A percentile compares a stretch with the other conserved stretches of the same genome.
Conservation (phyloP, 2,888 invertebrate genomes). For the Spodoptera littoralis region DNA sequence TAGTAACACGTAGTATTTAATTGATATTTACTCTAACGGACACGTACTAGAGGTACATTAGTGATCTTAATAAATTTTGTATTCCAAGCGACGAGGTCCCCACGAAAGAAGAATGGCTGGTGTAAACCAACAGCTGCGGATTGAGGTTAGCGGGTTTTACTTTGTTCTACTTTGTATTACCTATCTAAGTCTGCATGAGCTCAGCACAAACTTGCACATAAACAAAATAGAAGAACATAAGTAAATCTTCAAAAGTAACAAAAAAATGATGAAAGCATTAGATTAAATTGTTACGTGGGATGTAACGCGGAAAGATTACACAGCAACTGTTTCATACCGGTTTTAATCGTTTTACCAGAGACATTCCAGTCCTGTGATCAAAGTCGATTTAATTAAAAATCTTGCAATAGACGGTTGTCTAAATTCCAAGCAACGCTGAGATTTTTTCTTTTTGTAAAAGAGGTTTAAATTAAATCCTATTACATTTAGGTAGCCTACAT, state of each 20-base stretch:
- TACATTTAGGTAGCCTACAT: conserved; percentile 64
- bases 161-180: conserved; percentile 36
- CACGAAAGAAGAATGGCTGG: conserved; percentile 27
- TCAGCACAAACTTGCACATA: conserved; percentile 5
- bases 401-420: conserved; percentile 83
- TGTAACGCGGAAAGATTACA: conserved; percentile 70
- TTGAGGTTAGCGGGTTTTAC: conserved; percentile 36
- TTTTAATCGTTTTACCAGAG: conserved; percentile 82
- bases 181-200: conserved; percentile 11
- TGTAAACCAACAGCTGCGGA: conserved; percentile 38
- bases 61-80: conserved; percentile 70
- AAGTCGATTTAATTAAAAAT: conserved; percentile 87
- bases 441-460: conserved; percentile 72
- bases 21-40: conserved; percentile 81
- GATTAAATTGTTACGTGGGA: conserved; percentile 62
- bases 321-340: conserved; percentile 76
- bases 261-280: conserved; percentile 40
- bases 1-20: conserved; percentile 77
- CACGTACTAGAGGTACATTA: conserved; percentile 52
- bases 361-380: conserved; percentile 84
- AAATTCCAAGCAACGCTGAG: conserved; percentile 79
- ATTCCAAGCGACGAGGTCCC: conserved; percentile 42
- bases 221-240: conserved; percentile 9
- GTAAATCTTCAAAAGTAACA: conserved; percentile 40
- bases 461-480: conserved; percentile 80